Conservation (phyloP, 2,797 vertebrate genomes). For the Enteromius treurensis region DNA sequence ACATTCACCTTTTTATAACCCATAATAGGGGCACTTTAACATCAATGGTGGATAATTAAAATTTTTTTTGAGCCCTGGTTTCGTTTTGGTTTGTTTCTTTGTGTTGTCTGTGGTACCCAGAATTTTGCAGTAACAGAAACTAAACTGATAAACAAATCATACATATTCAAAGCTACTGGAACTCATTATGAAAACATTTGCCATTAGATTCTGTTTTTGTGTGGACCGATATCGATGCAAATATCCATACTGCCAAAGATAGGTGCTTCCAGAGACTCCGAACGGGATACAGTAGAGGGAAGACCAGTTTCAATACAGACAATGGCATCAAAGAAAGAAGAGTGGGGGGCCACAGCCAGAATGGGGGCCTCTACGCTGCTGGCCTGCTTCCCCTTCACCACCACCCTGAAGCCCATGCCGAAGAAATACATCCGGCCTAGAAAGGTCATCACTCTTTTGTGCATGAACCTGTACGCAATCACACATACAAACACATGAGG, state of each 20-base stretch:
- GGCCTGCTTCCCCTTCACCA: constrained; percentile 84
- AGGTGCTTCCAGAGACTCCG: constrained; percentile 86
- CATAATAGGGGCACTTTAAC: too few relatives aligned
- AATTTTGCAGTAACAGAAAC: neutral
- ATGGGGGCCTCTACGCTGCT: constrained; percentile 85
- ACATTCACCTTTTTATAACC: too few relatives aligned
- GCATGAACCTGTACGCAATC: constrained; percentile 71
- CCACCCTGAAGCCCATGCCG: constrained; percentile 89
- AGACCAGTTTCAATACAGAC: constrained; percentile 86
- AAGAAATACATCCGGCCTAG: constrained; percentile 84
- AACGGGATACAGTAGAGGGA: constrained; percentile 90
- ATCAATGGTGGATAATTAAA: neutral
- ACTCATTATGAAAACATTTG: neutral
- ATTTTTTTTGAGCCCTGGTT: too few relatives aligned
- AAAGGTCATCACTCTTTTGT: constrained; percentile 72
- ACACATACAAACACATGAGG: neutral
- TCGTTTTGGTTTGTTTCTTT: neutral
- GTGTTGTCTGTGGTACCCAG: neutral
- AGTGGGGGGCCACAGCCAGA: constrained; percentile 92
- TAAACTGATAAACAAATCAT: neutral
- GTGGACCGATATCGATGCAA: neutral
- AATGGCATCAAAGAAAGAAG: constrained; percentile 93
- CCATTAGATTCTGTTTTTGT: neutral
- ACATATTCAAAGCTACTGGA: neutral
- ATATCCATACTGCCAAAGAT: constrained; percentile 86